phyloP scores from a whole-genome alignment of 2,113 vertebrate species.

The Ursus arctos region DNA sequence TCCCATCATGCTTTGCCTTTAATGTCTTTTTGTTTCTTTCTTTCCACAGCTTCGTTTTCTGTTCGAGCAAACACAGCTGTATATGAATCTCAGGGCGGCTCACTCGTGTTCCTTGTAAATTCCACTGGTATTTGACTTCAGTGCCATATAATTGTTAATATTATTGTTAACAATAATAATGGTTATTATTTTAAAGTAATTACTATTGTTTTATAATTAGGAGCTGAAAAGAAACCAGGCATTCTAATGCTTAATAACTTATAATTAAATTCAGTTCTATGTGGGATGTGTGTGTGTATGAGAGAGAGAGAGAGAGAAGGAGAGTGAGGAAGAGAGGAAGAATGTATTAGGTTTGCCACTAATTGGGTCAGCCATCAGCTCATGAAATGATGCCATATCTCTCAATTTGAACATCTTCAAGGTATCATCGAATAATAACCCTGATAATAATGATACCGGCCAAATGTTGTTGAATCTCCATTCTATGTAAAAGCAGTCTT shows the following conservation, averaged over 20 bases:
- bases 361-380: not conserved
- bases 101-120: not conserved
- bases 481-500: not conserved
- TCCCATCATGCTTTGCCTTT: not conserved
- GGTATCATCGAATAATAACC: not conserved
- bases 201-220: conserved; percentile 53
- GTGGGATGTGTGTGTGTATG: not conserved
- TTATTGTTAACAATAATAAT: not conserved
- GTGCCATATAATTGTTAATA: not conserved
- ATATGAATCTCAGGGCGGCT: not conserved
- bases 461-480: not conserved
- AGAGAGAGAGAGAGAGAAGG: not conserved
- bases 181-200: conserved; percentile 26
- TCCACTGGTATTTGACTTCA: not conserved
- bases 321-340: not conserved
- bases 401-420: not conserved
- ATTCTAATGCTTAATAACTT: not conserved
- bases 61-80: not conserved
- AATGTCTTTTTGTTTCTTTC: not conserved
- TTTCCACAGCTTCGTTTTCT: not conserved
- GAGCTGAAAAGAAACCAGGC: not conserved
- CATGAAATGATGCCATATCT: not conserved
- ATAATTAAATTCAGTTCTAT: not conserved
- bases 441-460: not conserved
- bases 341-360: not conserved